phyloP scores from a whole-genome alignment of 2,888 invertebrate genomes.

The Hirudinaria manillensis region DNA sequence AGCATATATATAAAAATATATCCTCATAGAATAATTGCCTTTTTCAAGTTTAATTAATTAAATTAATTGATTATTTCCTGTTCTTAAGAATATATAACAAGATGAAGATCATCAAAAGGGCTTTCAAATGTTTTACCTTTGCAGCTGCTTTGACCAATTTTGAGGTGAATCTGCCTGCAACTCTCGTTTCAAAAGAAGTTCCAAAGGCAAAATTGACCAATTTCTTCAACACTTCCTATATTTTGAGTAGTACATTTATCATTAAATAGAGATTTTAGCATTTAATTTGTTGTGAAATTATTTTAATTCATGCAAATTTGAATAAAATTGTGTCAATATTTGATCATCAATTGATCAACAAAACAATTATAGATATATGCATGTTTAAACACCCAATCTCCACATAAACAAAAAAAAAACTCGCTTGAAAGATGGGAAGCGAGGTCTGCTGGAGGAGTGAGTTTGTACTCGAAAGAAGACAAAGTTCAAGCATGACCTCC shows the following conservation, averaged over 20 bases:
- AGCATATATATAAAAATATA: neutral
- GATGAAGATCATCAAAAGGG: neutral
- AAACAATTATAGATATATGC: too few relatives aligned
- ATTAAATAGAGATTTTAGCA: neutral
- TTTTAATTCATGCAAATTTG: neutral
- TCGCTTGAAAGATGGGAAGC: conserved; percentile 59
- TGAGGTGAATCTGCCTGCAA: conserved; percentile 74
- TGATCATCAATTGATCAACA: too few relatives aligned
- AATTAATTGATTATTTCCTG: too few relatives aligned
- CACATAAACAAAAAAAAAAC: conserved; percentile 11
- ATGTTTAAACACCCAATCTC: too few relatives aligned
- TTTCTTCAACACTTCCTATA: conserved; percentile 67
- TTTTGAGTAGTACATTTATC: conserved; percentile 24
- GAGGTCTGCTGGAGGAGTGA: conserved; percentile 70
- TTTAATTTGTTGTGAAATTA: too few relatives aligned
- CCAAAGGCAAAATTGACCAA: conserved; percentile 67
- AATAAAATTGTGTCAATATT: neutral
- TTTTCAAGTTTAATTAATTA: too few relatives aligned
- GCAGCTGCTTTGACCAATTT: conserved; percentile 63
- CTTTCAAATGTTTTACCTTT: conserved; percentile 48
- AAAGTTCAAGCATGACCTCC: conserved; percentile 68
- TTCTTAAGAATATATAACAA: too few relatives aligned
- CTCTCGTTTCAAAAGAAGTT: conserved; percentile 73
- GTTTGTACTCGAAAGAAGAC: conserved; percentile 65
- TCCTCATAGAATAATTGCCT: neutral